Base-by-base conservation (phyloP, 2,797 vertebrate genomes). In the Capromys pilorides region DNA sequence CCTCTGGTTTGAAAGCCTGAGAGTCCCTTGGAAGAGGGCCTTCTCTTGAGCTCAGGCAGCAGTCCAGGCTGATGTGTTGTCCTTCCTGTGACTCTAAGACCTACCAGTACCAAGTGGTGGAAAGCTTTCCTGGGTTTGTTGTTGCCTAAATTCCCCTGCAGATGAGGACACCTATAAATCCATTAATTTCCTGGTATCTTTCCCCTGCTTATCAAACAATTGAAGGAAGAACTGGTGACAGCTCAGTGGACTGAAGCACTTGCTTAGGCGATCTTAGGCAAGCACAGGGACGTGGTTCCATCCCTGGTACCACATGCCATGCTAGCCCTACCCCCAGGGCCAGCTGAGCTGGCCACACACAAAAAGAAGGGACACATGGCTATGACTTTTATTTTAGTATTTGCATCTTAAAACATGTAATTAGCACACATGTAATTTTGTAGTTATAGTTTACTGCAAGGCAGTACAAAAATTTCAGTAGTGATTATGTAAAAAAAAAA, bases 401-500 rank as follows among this genome's bases (percentile, higher is more conserved):
- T 90, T 86, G n/a, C 18, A 78, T 83, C 39, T 91, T 94, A 45
- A 89, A 64, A 57, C 64, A 57, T 10, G 45, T 61, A 88, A 88
- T 84, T 66, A 88, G 18, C 10, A 71, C 39, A 51, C 73, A 61
- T 16, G 61, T 88, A 80, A 77, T 85, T 83, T 90, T 90, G 91
- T 12, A 82, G 62, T 81, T 90, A 67, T 21, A 79, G 49, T 57
- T 95, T 89, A 83, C 5, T 62, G 5, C 73, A 41, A 89, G 49
- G 18, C 28, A 71, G 13, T 91, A 62, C 26, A 92, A 57, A 92
- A 90, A 62, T 90, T 90, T 78, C 75, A 16, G 67, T 66, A 88
- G 64, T 66, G 59, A 88, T 86, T 90, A 92, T 62, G 54, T 90
- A 94, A 73, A 81, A 94, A 84, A 94, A 71, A 54, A 54, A 90